These are phyloP conservation scores for Thomomys bottae DNA, from an alignment of 2,113 vertebrate genomes.

Conservation along the genomic window DNA sequence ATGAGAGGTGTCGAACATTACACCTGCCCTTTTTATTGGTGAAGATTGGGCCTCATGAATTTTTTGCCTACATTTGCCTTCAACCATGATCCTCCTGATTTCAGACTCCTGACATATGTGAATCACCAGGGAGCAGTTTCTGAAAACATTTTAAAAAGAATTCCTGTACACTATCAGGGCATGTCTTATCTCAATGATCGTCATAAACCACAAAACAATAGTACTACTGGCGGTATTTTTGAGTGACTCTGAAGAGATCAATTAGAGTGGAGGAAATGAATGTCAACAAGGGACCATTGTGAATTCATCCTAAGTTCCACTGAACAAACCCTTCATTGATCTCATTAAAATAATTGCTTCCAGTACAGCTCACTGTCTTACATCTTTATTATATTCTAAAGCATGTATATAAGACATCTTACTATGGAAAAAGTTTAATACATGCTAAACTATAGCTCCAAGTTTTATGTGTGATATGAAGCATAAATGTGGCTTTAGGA, in stretches of 20 bases:
- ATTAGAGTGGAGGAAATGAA: background rate
- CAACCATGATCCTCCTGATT: no score
- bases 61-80: no score
- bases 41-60: no score
- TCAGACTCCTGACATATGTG: no score
- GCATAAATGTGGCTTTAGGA: background rate
- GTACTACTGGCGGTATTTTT: background rate
- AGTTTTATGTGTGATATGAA: background rate
- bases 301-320: slow-evolving; percentile 3
- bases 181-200: background rate
- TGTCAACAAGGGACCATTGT: background rate
- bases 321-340: background rate
- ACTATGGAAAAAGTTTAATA: background rate
- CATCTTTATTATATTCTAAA: background rate
- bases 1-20: no score
- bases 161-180: background rate
- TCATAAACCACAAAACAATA: background rate
- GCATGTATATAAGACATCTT: background rate
- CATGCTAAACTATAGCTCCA: background rate
- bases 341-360: background rate
- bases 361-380: background rate
- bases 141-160: background rate
- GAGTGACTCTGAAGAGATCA: slow-evolving; percentile 37
- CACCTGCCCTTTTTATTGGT: no score
- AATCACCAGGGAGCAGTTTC: background rate